phyloP scores from a whole-genome alignment of 2,113 vertebrate species.

The Gadus chalcogrammus region DNA sequence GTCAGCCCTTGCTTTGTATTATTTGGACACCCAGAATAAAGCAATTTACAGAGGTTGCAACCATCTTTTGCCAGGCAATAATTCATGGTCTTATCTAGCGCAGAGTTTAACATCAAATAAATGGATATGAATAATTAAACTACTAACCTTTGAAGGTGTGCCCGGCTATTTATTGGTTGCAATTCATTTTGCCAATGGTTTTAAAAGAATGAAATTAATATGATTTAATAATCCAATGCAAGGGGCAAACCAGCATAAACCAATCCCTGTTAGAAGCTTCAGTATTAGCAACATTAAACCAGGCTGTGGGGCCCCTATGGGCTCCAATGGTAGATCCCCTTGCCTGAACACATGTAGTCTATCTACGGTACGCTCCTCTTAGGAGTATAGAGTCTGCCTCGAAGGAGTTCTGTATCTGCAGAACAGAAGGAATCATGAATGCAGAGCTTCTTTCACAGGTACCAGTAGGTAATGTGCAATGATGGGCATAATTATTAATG shows the following conservation, averaged over 20 bases:
- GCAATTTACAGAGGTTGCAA: constrained; percentile 71
- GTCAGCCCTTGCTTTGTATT: constrained; percentile 65
- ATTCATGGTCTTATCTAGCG: constrained; percentile 65
- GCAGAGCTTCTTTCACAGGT: no score
- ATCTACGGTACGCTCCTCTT: no score
- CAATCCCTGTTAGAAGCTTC: constrained; percentile 71
- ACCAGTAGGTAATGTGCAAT: no score
- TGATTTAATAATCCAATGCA: constrained; percentile 63
- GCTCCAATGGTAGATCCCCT: constrained; percentile 44
- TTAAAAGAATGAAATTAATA: constrained; percentile 68
- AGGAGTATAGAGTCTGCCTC: no score
- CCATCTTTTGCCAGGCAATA: constrained; percentile 62
- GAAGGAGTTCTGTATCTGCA: no score
- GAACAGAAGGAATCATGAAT: no score
- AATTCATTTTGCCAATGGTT: constrained; percentile 55
- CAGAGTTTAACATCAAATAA: constrained; percentile 65
- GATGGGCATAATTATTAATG: no score
- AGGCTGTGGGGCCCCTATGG: constrained; percentile 46
- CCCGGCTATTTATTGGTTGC: constrained; percentile 55
- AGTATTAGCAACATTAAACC: constrained; percentile 54
- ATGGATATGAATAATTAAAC: constrained; percentile 69
- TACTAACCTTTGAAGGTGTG: constrained; percentile 60
- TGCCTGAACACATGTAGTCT: no score
- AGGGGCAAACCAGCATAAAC: constrained; percentile 62
- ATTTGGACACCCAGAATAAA: constrained; percentile 66